These are phyloP conservation scores for Tineola bisselliella DNA, from an alignment of 2,888 invertebrate genomes.

Conservation along the genomic window DNA sequence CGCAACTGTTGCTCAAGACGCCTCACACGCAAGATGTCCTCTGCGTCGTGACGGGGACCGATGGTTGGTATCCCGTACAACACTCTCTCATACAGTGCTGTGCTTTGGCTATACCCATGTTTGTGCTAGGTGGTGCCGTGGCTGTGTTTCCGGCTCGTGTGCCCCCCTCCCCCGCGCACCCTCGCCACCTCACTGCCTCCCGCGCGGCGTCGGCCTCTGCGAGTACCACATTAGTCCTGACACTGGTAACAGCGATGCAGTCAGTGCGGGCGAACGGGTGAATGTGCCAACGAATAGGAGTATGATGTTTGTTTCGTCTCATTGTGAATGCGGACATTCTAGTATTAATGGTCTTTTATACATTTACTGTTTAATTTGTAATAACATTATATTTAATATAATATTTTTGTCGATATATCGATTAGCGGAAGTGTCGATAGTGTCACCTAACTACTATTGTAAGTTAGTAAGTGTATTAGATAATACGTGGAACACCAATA, in stretches of 20 bases:
- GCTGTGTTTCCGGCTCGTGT: slow-evolving; percentile 42
- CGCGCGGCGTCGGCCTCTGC: background rate
- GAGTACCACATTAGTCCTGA: background rate
- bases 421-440: background rate
- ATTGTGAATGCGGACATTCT: background rate
- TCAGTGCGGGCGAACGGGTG: too few species aligned
- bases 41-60: background rate
- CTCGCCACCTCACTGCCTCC: slow-evolving; percentile 4
- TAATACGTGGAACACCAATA: background rate
- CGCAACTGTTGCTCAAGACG: slow-evolving; percentile 17
- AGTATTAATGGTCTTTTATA: background rate
- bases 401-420: background rate
- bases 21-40: background rate
- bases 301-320: too few species aligned
- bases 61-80: background rate
- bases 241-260: background rate
- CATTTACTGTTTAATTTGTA: too few species aligned
- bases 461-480: too few species aligned
- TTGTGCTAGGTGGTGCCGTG: slow-evolving; percentile 34
- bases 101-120: background rate
- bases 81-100: too few species aligned
- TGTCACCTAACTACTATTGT: too few species aligned
- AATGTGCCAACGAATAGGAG: too few species aligned
- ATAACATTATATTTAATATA: background rate
- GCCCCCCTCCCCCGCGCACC: slow-evolving; percentile 20